These are phyloP conservation scores for Scartelaos histophorus DNA, from an alignment of 2,113 vertebrate genomes.

Conservation along the genomic window DNA sequence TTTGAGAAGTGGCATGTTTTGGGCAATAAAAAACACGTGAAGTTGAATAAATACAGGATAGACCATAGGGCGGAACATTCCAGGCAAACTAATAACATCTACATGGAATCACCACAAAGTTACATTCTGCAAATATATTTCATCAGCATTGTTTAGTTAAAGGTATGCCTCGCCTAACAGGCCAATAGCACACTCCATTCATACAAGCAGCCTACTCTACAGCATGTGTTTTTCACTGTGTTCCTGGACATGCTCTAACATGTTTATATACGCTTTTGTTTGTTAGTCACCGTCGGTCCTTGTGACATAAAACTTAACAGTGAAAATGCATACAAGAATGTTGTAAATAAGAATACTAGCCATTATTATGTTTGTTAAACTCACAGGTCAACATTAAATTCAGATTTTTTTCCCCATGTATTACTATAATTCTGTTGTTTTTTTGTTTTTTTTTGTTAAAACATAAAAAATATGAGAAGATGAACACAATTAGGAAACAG, in stretches of 20 bases:
- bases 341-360: not conserved
- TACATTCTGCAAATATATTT: too few species aligned
- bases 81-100: too few species aligned
- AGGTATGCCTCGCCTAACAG: not conserved
- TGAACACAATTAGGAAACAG: conserved; percentile 37
- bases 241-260: not conserved
- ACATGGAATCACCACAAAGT: too few species aligned
- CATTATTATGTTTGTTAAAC: not conserved
- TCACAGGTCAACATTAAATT: not conserved
- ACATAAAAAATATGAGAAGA: conserved; percentile 47
- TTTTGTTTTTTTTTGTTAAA: conserved; percentile 58
- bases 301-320: not conserved
- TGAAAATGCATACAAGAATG: not conserved
- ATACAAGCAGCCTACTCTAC: not conserved
- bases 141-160: too few species aligned
- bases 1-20: too few species aligned
- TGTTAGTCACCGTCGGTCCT: not conserved
- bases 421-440: conserved; percentile 36
- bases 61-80: too few species aligned
- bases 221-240: not conserved
- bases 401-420: not conserved
- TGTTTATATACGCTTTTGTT: not conserved
- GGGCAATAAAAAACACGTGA: too few species aligned
- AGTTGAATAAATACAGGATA: too few species aligned
- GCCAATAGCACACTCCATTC: not conserved